These are phyloP conservation scores for Embidobia sp. DNA, from an alignment of 2,888 invertebrate species.

Conservation along the genomic window DNA sequence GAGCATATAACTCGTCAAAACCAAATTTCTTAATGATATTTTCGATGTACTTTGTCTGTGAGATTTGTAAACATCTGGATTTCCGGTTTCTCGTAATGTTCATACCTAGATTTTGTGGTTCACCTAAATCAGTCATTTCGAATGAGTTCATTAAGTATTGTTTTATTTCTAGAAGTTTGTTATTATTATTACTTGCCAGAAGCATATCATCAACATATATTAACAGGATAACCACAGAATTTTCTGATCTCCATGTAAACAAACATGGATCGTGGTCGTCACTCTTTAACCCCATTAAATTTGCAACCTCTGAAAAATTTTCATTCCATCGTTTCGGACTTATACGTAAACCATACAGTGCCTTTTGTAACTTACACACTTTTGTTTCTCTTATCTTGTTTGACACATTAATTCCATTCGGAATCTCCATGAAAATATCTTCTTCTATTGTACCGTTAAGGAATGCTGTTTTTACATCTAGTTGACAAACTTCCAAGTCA, in stretches of 20 bases:
- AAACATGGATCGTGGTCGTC: background rate
- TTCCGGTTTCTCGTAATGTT: background rate
- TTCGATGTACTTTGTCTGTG: background rate
- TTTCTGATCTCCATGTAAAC: background rate
- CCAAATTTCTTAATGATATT: background rate
- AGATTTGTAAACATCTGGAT: background rate
- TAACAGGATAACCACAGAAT: background rate
- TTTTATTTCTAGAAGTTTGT: background rate
- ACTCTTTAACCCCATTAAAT: background rate
- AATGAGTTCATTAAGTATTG: background rate
- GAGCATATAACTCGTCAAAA: background rate
- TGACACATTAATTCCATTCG: background rate
- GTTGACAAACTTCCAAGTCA: no score
- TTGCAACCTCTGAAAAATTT: background rate
- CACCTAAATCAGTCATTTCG: constrained; percentile 11
- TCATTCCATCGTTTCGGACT: background rate
- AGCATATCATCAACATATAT: background rate
- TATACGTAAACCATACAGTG: background rate
- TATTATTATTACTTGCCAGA: background rate
- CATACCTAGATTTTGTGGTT: constrained; percentile 4
- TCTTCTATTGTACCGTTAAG: background rate
- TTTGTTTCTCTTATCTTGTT: background rate
- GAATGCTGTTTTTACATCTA: background rate
- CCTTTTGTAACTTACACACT: background rate
- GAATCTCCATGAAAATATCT: background rate